phyloP scores from a whole-genome alignment of 2,113 vertebrate genomes.

The Cinclus mexicanus region DNA sequence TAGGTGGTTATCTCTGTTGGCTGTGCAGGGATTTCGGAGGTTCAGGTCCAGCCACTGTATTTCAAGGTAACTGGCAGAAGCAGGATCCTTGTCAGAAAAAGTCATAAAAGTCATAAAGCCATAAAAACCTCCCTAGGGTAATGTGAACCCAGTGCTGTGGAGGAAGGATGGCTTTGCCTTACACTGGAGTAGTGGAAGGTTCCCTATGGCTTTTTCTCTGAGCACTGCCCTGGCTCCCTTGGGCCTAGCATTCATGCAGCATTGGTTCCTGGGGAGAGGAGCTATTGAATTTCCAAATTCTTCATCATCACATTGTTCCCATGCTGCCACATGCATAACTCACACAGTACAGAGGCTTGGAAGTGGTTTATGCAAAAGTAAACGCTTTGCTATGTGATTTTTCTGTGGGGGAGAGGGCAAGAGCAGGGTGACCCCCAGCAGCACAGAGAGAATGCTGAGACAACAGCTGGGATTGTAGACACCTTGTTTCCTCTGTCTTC shows the following conservation, averaged over 20 bases:
- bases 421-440: not conserved
- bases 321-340: not conserved
- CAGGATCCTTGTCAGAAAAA: not conserved
- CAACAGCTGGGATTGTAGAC: fast-evolving
- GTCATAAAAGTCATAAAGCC: not conserved
- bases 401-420: fast-evolving
- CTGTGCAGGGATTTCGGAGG: not conserved
- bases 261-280: not conserved
- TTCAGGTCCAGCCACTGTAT: not conserved
- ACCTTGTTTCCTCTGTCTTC: not conserved
- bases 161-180: not conserved
- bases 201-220: not conserved
- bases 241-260: not conserved
- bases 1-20: not conserved
- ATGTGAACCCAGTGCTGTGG: not conserved
- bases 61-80: not conserved
- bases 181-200: not conserved
- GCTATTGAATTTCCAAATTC: not conserved
- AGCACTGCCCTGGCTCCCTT: not conserved
- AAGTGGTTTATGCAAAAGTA: not conserved
- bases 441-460: not conserved
- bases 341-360: not conserved
- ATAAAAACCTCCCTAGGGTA: not conserved
- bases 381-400: not conserved
- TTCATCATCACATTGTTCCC: not conserved